phyloP scores from a whole-genome alignment of 2,113 vertebrate genomes.

The Serinus canaria region DNA sequence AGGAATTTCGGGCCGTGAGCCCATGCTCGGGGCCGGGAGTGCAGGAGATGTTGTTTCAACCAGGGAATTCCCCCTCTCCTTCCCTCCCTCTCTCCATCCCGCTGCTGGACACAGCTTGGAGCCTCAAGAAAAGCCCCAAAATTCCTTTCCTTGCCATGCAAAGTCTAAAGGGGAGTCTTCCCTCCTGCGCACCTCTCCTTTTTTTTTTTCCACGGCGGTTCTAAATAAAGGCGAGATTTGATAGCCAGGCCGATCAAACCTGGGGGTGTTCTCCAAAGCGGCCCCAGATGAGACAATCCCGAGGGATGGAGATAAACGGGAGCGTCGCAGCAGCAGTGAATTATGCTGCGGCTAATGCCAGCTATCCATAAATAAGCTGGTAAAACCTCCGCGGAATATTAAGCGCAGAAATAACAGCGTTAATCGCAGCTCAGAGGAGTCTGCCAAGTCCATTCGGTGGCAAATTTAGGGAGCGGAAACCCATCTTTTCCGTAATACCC shows the following conservation, averaged over 20 bases:
- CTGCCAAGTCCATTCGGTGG: background rate
- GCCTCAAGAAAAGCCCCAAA: background rate
- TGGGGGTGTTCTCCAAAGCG: background rate
- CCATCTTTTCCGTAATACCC: background rate
- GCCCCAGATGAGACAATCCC: background rate
- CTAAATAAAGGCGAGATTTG: background rate
- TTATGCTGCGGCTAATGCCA: background rate
- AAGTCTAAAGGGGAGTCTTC: background rate
- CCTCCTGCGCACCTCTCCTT: background rate
- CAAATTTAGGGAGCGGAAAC: background rate
- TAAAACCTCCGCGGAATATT: background rate
- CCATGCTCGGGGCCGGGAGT: background rate
- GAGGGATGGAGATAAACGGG: slow-evolving; percentile 4
- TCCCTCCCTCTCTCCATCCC: background rate
- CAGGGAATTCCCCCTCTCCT: background rate
- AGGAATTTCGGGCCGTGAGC: background rate
- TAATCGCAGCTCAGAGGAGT: background rate
- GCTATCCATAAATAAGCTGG: slow-evolving; percentile 16
- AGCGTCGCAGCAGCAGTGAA: background rate
- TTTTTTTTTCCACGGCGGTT: background rate
- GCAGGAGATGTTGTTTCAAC: background rate
- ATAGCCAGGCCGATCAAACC: background rate
- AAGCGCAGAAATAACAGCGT: background rate
- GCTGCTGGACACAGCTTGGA: background rate
- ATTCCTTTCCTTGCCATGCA: background rate